Base-by-base conservation (phyloP, 2,113 vertebrate genomes). In the Phrynosoma blainvillii region DNA sequence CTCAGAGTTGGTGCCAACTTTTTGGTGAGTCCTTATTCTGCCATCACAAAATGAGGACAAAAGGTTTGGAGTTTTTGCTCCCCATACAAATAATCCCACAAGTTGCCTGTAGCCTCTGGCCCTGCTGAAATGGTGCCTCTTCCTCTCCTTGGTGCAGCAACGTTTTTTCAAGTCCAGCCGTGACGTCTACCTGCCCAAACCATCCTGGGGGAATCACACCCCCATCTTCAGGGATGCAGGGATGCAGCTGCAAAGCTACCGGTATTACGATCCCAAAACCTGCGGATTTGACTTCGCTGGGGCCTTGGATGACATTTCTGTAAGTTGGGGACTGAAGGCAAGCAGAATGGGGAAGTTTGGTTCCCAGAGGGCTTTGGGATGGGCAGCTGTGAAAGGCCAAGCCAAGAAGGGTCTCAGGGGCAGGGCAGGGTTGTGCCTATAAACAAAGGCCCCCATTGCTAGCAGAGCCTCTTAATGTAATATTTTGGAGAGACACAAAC, bases 201-300 rank as follows among this genome's bases (percentile, higher is more conserved):
- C 99, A 0, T 98, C 98, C 86, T 99, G 98, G 99, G 99, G 98
- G 59, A 99, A 99, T 92, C 99, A 99, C 96, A 99, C 99, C 0
- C 98, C 99, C 79, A 98, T 99, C 96, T 99, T 99, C 95, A 97
- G 98, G 89, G 99, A 99, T 12, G 98, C 98, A 8, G 98, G 99
- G 89, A 93, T 99, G 97, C 97, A 99, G 18, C 97, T 99, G 5
- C 98, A 99, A 88, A 96, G 97, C 2, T 99, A 99, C 84, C 96
- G 98, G 27, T 99, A 99, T 95, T 99, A 99, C 0, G 98, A 99
- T 77, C 98, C 98, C 18, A 98, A 98, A 88, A 99, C 98, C 0
- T 99, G 99, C 27, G 98, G 99, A 77, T 99, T 99, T 91, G 98
- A 99, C 96, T 98, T 98, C 94, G 95, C 97, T 12, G 99, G 99